These are phyloP conservation scores for Halocynthia aurantium DNA, from an alignment of 23 tunicate species.

Conservation along the genomic window DNA sequence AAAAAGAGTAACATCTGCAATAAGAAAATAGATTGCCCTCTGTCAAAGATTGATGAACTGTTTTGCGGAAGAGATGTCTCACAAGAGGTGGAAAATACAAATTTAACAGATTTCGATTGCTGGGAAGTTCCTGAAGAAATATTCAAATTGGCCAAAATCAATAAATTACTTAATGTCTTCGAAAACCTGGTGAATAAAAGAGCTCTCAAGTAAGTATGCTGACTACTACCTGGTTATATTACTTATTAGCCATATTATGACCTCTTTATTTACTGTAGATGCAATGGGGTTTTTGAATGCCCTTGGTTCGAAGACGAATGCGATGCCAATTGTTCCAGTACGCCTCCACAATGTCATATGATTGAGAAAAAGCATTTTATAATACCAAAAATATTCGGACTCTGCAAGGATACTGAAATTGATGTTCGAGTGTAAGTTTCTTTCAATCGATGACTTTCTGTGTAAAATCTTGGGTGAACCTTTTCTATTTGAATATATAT, in stretches of 20 bases:
- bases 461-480: too few species aligned
- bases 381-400: too few species aligned
- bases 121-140: slow-evolving; percentile 7
- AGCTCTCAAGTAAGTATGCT: not conserved
- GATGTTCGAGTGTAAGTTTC: too few species aligned
- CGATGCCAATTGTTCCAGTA: slow-evolving; percentile 16
- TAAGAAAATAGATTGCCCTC: slow-evolving; percentile 23
- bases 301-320: slow-evolving; percentile 41
- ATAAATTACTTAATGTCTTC: not conserved
- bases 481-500: too few species aligned
- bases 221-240: not conserved
- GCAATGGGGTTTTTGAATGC: slow-evolving; percentile 36
- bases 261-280: not conserved
- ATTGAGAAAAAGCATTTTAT: too few species aligned
- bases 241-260: not conserved
- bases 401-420: too few species aligned
- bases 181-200: not conserved
- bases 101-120: slow-evolving; percentile 16
- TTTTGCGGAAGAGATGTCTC: slow-evolving; percentile 6
- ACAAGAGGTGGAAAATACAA: not conserved
- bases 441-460: too few species aligned
- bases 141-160: not conserved
- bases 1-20: slow-evolving; percentile 9
- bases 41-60: slow-evolving; percentile 24
- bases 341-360: not conserved